Percentiles rank a stretch among this genome's conserved stretches.
These are phyloP conservation scores for Aurelia coerulea DNA, from an alignment of 30 jellyfish, hydroid and myxozoan genomes.

Conservation along the genomic window DNA sequence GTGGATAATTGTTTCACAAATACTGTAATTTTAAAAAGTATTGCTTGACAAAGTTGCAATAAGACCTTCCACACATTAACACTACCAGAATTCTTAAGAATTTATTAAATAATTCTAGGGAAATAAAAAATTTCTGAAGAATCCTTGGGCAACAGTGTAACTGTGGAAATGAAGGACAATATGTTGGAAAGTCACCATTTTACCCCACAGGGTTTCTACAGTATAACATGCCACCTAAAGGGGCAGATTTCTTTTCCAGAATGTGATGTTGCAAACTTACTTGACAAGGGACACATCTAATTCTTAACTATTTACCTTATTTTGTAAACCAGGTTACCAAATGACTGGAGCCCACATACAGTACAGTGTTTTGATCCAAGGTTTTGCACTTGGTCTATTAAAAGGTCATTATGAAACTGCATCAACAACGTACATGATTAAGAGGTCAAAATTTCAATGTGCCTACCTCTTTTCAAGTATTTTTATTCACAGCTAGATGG, in stretches of 20 bases:
- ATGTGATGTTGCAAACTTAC: neutral
- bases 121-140: too few relatives aligned
- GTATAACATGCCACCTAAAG: too few relatives aligned
- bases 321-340: neutral
- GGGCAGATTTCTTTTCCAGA: neutral
- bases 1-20: neutral
- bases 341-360: conserved; percentile 1
- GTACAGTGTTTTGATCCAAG: neutral
- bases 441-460: neutral
- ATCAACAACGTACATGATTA: neutral
- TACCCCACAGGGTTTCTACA: too few relatives aligned
- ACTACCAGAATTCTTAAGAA: neutral
- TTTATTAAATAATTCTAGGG: neutral
- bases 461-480: neutral
- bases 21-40: neutral
- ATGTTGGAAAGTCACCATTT: too few relatives aligned
- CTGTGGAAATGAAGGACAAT: too few relatives aligned
- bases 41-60: neutral
- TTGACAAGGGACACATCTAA: conserved; percentile 16
- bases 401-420: neutral
- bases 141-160: too few relatives aligned
- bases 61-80: neutral
- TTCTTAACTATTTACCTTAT: conserved; percentile 5
- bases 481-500: neutral
- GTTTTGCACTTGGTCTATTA: neutral